phyloP scores from a whole-genome alignment of 2,888 invertebrate genomes.

The Agriopis leucophaearia region DNA sequence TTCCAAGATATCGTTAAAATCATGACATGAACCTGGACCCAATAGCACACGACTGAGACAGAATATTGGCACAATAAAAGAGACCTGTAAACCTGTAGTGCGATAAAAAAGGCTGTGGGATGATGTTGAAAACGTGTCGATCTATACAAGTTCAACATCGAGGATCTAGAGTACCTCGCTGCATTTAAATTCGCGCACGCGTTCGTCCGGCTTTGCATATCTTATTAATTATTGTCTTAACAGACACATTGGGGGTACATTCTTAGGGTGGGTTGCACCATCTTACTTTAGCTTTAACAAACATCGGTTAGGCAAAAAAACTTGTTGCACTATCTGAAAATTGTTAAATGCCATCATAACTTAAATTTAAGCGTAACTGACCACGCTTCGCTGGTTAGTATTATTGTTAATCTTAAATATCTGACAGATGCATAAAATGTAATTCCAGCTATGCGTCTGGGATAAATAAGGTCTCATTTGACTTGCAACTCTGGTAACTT shows the following conservation, averaged over 20 bases:
- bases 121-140: neutral
- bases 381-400: too few species aligned
- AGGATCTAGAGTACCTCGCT: slow-evolving; percentile 12
- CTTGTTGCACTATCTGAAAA: too few species aligned
- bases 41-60: neutral
- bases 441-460: too few species aligned
- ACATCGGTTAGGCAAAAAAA: too few species aligned
- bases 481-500: too few species aligned
- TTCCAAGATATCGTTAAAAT: neutral
- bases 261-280: slow-evolving; percentile 16
- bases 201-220: slow-evolving; percentile 27
- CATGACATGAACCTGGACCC: neutral
- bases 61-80: neutral
- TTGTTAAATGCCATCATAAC: too few species aligned
- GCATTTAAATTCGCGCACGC: neutral
- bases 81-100: neutral
- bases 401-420: too few species aligned
- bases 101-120: neutral
- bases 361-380: too few species aligned
- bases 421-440: too few species aligned
- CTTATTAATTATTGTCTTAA: slow-evolving; percentile 39
- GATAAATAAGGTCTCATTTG: too few species aligned
- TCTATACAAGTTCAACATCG: neutral
- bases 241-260: slow-evolving; percentile 28
- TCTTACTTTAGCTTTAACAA: too few species aligned